Conservation (phyloP, 2,888 invertebrate species). For the Cryptocephalus primarius region DNA sequence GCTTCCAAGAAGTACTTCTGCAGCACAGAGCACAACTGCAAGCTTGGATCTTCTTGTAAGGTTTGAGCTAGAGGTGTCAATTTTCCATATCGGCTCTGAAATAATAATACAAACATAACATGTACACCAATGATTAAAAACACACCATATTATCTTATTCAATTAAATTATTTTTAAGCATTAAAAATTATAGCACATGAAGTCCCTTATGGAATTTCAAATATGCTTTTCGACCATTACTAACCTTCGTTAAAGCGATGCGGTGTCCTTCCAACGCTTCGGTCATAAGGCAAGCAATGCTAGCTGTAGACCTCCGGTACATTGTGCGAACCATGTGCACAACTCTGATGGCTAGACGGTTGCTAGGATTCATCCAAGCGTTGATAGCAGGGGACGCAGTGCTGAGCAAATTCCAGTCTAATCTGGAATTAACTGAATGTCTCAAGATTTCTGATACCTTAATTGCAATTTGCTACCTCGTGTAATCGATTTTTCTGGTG, state of each 20-base stretch:
- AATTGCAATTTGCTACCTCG: constrained; percentile 45
- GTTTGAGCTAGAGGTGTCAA: constrained; percentile 81
- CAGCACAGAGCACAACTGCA: constrained; percentile 83
- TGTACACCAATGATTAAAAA: too few species aligned
- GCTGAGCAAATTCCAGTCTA: constrained; percentile 93
- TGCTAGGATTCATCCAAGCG: constrained; percentile 96
- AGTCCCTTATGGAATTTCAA: too few species aligned
- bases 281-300: constrained; percentile 91
- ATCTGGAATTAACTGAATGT: constrained; percentile 37
- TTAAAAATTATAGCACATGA: too few species aligned
- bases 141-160: not conserved
- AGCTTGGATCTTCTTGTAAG: constrained; percentile 89
- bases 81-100: constrained; percentile 80
- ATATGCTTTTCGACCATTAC: constrained; percentile 1
- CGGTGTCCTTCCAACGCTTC: constrained; percentile 82
- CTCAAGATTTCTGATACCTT: not conserved
- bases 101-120: not conserved
- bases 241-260: constrained; percentile 66
- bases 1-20: constrained; percentile 72
- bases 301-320: constrained; percentile 71
- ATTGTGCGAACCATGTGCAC: constrained; percentile 71
- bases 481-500: constrained; percentile 88
- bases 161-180: too few species aligned
- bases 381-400: constrained; percentile 95
- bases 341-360: constrained; percentile 75